These are phyloP conservation scores for Percina caprodes DNA, from an alignment of 2,113 vertebrate genomes.

Conservation along the genomic window DNA sequence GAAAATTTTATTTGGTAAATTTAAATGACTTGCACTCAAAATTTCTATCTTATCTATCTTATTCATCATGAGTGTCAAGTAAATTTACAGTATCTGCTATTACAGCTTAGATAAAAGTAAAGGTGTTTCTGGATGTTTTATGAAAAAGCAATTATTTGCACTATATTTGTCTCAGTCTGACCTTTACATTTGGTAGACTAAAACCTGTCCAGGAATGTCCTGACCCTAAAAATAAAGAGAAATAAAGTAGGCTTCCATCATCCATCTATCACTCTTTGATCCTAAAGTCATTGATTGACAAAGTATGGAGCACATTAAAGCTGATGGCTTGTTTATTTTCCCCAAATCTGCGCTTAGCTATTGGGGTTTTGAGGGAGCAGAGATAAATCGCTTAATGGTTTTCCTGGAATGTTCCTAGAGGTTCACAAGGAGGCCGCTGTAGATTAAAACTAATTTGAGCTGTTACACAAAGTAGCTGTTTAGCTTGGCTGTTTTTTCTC, in stretches of 20 bases:
- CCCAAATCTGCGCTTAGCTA: slow-evolving; percentile 59
- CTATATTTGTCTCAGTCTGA: slow-evolving; percentile 32
- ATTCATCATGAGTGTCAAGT: background rate
- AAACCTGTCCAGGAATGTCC: slow-evolving; percentile 31
- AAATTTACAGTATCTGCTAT: background rate
- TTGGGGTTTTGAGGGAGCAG: slow-evolving; percentile 55
- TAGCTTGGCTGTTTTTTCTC: background rate
- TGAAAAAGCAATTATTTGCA: slow-evolving; percentile 7
- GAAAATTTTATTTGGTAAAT: background rate
- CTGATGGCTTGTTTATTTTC: slow-evolving; percentile 74
- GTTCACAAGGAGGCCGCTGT: slow-evolving; percentile 65
- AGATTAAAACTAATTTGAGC: slow-evolving; percentile 59
- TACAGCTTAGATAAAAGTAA: background rate
- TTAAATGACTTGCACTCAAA: background rate
- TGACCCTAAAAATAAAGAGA: slow-evolving; percentile 16
- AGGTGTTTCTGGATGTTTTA: background rate
- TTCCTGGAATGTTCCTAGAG: slow-evolving; percentile 76
- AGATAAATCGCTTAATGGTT: slow-evolving; percentile 78
- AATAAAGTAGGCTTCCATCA: slow-evolving; percentile 29
- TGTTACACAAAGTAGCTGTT: slow-evolving; percentile 53
- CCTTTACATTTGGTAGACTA: slow-evolving; percentile 12
- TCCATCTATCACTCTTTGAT: slow-evolving; percentile 33
- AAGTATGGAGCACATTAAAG: slow-evolving; percentile 55
- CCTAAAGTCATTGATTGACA: slow-evolving; percentile 6
- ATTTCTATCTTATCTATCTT: too few species aligned